These are phyloP conservation scores for Lasioglossum pauxillum DNA, from an alignment of 2,888 invertebrate species.

Conservation along the genomic window DNA sequence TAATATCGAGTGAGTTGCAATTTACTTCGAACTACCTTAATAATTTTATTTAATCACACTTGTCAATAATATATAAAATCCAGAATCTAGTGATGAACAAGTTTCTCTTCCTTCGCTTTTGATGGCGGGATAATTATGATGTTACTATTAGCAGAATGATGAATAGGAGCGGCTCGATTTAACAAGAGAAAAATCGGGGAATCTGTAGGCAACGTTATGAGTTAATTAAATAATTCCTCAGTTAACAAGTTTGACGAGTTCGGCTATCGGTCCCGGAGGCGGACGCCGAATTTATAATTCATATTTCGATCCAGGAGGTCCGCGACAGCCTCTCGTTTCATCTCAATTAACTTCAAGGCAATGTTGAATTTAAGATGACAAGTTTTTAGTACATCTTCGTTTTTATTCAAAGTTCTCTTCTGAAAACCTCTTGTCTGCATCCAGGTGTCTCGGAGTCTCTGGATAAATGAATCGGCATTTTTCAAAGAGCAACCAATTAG, in stretches of 20 bases:
- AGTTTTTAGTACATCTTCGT: background rate
- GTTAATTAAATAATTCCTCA: background rate
- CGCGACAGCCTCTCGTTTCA: background rate
- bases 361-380: background rate
- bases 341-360: background rate
- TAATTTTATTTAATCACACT: background rate
- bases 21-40: too few relatives aligned
- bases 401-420: background rate
- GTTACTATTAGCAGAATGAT: background rate
- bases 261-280: background rate
- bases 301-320: background rate
- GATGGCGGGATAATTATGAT: background rate
- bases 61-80: background rate
- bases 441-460: conserved; percentile 30
- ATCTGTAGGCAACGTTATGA: background rate
- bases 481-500: conserved; percentile 73
- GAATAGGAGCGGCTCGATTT: background rate
- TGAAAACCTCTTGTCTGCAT: too few relatives aligned
- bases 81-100: background rate
- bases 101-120: background rate
- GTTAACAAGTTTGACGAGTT: background rate
- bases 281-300: background rate
- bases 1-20: too few relatives aligned
- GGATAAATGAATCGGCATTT: conserved; percentile 58
- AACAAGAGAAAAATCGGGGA: background rate